Evolutionary conservation across 1,140 invertebrate genomes (phyloP), one percentile per base, ranked within the genome.

Genomic region (Ceratosolen fusciceps): DNA sequence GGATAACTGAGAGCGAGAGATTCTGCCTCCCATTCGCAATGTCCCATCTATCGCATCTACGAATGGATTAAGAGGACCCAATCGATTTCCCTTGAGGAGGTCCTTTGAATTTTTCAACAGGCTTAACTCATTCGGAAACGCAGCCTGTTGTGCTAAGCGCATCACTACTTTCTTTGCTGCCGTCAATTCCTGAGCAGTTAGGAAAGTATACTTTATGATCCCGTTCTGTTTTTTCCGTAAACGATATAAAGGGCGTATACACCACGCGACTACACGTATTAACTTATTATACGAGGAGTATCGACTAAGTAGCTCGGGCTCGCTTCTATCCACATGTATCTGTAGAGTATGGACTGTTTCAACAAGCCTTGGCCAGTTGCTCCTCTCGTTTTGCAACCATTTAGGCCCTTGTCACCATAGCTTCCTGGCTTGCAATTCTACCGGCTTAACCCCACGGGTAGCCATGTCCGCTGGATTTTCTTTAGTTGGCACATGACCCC

Each of bases 321-420:
- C 58, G 5, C 3, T 5, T 21, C n/a, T 5, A 5, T 58, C 58
- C 8, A 8, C 26, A 8, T 29, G 58, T 5, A 29, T 16, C 12
- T 4, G 65, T n/a, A 16, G 29, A 10, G 12, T 8, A 19, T 68
- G 65, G 9, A 21, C 3, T 4, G 34, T 47, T 47, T 47, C 8
- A 47, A 9, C 43, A 2, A 39, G 24, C 10, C 37, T 68, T 3
- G 4, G 65, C 34, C 65, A 31, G 39, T 14, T 39, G 21, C 19
- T 39, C 37, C 3, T 5, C 16, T 4, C 5, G 31, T 5, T 37
- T 8, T 3, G 68, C 10, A 71, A 43, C 68, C 68, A 71, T 1
- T 37, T 71, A 2, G 68, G 68, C 12, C 68, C 68, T 2, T 49
- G 68, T 43, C 68, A 71, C 68, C 68, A 71, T 12, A 71, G n/a